Evolutionary conservation across 1,140 invertebrate genomes (phyloP).

Genomic region (Marisa cornuarietis): DNA sequence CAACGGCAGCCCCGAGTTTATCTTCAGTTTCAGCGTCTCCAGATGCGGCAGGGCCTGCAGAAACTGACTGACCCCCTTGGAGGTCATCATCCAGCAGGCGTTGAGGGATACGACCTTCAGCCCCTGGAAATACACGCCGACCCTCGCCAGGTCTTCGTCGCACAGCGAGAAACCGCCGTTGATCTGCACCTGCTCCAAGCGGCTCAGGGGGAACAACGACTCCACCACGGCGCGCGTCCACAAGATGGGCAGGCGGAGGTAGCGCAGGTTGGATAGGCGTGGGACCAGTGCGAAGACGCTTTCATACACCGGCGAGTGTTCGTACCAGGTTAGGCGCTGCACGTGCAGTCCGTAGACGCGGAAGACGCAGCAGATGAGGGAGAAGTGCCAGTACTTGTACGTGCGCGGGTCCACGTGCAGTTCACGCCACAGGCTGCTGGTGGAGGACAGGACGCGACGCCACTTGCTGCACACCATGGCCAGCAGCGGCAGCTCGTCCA

Average conservation of each 20-base stretch:
- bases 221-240: slow-evolving; percentile 54
- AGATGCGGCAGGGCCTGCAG: slow-evolving; percentile 38
- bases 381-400: slow-evolving; percentile 50
- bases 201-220: slow-evolving; percentile 34
- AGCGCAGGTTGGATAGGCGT: slow-evolving; percentile 44
- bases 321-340: slow-evolving; percentile 53
- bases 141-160: slow-evolving; percentile 45
- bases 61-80: slow-evolving; percentile 38
- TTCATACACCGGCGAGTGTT: slow-evolving; percentile 55
- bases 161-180: slow-evolving; percentile 55
- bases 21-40: slow-evolving; percentile 52
- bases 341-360: slow-evolving; percentile 54
- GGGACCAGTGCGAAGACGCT: slow-evolving; percentile 53
- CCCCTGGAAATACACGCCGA: slow-evolving; percentile 45
- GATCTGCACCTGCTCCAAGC: slow-evolving; percentile 52
- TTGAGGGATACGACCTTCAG: slow-evolving; percentile 52
- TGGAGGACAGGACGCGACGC: slow-evolving; percentile 43
- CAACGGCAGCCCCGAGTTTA: slow-evolving; percentile 54
- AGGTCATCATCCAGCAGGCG: slow-evolving; percentile 56
- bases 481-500: slow-evolving; percentile 47
- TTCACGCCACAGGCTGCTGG: slow-evolving; percentile 50
- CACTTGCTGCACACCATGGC: slow-evolving; percentile 55
- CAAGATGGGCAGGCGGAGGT: slow-evolving; percentile 52
- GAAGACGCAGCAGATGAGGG: slow-evolving; percentile 50
- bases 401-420: slow-evolving; percentile 48